Base-by-base conservation (phyloP, 1,140 invertebrate species). In the Heliconius hermathena region DNA sequence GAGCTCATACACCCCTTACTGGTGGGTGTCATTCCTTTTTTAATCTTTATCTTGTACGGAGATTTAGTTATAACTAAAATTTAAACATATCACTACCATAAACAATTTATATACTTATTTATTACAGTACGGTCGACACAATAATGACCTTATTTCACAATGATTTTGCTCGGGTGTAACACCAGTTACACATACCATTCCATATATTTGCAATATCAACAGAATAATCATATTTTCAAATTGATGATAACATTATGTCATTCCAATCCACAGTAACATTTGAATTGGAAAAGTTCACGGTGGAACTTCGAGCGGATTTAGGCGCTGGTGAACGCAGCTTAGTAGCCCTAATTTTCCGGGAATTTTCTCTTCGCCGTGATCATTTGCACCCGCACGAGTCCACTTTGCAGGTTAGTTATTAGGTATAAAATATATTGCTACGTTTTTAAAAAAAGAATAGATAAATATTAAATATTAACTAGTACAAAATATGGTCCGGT, bases 291-390 rank as follows among this genome's bases (percentile, higher is more conserved):
- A 95, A 95, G 11, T 95, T 98, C 71, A 97, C 96, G 81, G 95
- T 98, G 66, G 97, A 97, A 87, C 89, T 98, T 13, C 95, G 96
- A 71, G 96, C 96, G 41, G 96, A 97, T 88, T 89, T 95, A 29
- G 96, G 96, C 3, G 94, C 93, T 41, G 96, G 96, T 8, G 95
- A 97, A 88, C 95, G 97, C 90, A 96, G 97, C 57, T 87, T 97
- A 2, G 97, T 99, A 3, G 97, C 98, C 87, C 93, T 99, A 16
- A 97, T 97, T 2, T 97, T 98, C 90, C 94, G 97, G 52, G 97
- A 99, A 87, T 98, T 99, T 86, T 94, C 96, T 29, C 96, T 98
- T 13, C 96, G 96, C 22, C 97, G 97, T 86, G 96, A 97, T 71
- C 96, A 96, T 84, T 92, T 95, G 71, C 95, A 96, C 70, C 89